phyloP scores from a whole-genome alignment of 2,797 vertebrate species.

The Cryptoprocta ferox region DNA sequence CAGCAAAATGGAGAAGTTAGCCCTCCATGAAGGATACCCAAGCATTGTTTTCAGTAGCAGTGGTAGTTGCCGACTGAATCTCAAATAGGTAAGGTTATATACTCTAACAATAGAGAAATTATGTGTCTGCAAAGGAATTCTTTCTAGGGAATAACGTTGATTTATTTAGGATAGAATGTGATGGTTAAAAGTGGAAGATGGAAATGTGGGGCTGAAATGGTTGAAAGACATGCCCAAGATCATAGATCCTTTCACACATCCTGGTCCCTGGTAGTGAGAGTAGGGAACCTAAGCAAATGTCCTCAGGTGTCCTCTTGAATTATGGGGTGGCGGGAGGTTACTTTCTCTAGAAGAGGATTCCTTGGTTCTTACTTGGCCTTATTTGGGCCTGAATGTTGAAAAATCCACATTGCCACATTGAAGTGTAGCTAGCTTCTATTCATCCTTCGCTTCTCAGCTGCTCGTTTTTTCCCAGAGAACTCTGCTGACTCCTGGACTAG shows the following conservation, averaged over 20 bases:
- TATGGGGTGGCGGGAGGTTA: background rate
- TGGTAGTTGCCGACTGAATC: background rate
- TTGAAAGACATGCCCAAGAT: background rate
- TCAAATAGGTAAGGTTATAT: background rate
- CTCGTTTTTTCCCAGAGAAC: background rate
- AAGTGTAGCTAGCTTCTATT: background rate
- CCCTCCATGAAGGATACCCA: background rate
- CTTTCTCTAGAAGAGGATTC: background rate
- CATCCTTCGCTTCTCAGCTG: background rate
- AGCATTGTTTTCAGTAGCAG: background rate
- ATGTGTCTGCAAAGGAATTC: background rate
- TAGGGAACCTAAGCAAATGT: background rate
- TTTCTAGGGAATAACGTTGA: background rate
- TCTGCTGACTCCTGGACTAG: background rate
- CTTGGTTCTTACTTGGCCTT: conserved; percentile 1
- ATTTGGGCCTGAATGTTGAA: background rate
- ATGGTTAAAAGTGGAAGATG: background rate
- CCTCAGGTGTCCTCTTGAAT: background rate
- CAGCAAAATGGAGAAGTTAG: background rate
- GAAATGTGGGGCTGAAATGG: background rate
- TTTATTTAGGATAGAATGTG: conserved; percentile 4
- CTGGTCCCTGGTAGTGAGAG: background rate
- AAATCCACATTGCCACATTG: background rate
- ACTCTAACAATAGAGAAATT: background rate
- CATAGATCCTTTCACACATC: background rate